phyloP scores from a whole-genome alignment of 2,888 invertebrate species.

The Chymomyza caudatula region DNA sequence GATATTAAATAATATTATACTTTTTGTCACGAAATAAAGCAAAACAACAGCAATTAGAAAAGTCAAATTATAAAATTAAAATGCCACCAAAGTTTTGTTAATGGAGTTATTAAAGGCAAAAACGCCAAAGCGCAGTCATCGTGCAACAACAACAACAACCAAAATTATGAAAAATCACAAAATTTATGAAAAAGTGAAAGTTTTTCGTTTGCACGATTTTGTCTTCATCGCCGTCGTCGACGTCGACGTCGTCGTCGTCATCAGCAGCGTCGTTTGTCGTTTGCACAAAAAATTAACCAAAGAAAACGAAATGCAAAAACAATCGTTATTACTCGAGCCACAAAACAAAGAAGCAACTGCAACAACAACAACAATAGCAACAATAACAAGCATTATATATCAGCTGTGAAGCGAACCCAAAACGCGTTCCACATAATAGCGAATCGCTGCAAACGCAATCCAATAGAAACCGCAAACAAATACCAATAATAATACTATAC shows the following conservation, averaged over 20 bases:
- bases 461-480: slow-evolving; percentile 3
- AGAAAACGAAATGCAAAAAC: slow-evolving; percentile 60
- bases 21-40: background rate
- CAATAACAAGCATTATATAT: background rate
- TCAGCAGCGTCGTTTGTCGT: slow-evolving; percentile 32
- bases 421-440: background rate
- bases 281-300: slow-evolving; percentile 65
- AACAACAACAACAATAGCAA: slow-evolving; percentile 6
- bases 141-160: slow-evolving; percentile 38
- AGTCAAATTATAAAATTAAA: slow-evolving; percentile 42
- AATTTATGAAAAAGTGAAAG: slow-evolving; percentile 75
- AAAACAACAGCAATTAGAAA: background rate
- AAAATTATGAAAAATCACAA: slow-evolving; percentile 68
- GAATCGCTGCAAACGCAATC: slow-evolving; percentile 24
- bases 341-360: slow-evolving; percentile 21
- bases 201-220: slow-evolving; percentile 41
- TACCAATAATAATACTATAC: background rate
- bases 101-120: slow-evolving; percentile 47
- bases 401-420: background rate
- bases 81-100: slow-evolving; percentile 53
- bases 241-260: slow-evolving; percentile 10
- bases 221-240: background rate
- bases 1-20: background rate
- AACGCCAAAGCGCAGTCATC: slow-evolving; percentile 17
- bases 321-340: slow-evolving; percentile 24